Evolutionary conservation across 2,888 invertebrate genomes (phyloP), one percentile per base, ranked within the genome.

Genomic region (Smittia aterrima): DNA sequence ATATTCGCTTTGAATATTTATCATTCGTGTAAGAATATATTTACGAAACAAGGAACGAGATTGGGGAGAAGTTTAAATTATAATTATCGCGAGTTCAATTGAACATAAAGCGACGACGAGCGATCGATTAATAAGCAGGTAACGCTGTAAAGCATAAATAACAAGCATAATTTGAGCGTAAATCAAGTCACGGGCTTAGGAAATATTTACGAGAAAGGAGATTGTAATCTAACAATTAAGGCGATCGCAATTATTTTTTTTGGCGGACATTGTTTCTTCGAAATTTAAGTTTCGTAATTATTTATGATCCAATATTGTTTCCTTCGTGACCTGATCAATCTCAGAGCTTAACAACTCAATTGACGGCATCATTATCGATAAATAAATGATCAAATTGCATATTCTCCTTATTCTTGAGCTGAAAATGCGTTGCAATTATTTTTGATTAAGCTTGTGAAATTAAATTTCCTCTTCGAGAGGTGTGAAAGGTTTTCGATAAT

Each of bases 1-100:
- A 70, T 53, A 70, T 54, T 54, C 70, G 70, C 70, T 70, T 70
- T 70, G 70, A 70, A 70, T 70, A 70, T 70, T 70, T 70, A 70
- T 70, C 70, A 70, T 70, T 67, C 32, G 58, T 11, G 22, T 18
- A 22, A 22, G 20, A 58, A 7, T 1, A 58, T 58, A 20, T 58
- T 20, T 20, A 58, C 4, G 58, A 22, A 58, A 58, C n/a, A 20
- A 9, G 22, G 2, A 20, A 58, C 9, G 18, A 20, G 18, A 58
- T 20, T 22, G 58, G 22, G 58, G 22, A 47, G 64, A 53, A 41
- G 70, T 47, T n/a, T 27, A 18, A 70, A 70, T 70, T 54, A 54
- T 70, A 70, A 70, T 70, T 70, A 70, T 70, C 27, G 53, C 70
- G 20, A 18, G 67, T 67, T 67, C 25, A 64, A 64, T 25, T 70